These are phyloP conservation scores for Stenodera caucasica DNA, from an alignment of 2,888 invertebrate genomes.

Conservation along the genomic window DNA sequence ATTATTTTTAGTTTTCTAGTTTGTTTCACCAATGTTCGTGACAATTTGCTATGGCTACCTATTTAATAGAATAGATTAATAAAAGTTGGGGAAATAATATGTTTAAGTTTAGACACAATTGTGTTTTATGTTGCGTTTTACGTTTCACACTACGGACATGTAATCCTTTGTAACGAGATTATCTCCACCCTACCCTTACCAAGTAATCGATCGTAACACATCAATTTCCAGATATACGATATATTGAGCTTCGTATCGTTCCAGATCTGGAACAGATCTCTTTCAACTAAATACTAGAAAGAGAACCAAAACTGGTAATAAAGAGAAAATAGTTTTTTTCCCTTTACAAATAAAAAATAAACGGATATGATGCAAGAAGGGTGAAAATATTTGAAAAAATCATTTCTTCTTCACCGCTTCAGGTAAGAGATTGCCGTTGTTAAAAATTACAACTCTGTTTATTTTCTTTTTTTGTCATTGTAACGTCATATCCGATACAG, in stretches of 20 bases:
- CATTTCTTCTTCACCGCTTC: background rate
- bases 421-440: background rate
- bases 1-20: background rate
- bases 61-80: constrained; percentile 18
- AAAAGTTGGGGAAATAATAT: constrained; percentile 26
- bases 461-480: background rate
- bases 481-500: constrained; percentile 4
- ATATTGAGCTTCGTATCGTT: constrained; percentile 2
- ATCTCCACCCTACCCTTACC: constrained; percentile 19
- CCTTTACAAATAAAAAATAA: background rate
- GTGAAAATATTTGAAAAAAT: background rate
- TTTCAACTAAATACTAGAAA: constrained; percentile 5
- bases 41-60: background rate
- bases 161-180: constrained; percentile 33
- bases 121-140: constrained; percentile 27
- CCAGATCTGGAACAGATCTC: constrained; percentile 5
- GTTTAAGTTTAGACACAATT: constrained; percentile 20
- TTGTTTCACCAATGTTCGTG: background rate
- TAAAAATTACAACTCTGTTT: background rate
- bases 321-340: background rate
- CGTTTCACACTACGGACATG: constrained; percentile 29
- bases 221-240: constrained; percentile 26
- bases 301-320: background rate
- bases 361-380: background rate
- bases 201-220: constrained; percentile 31